A percentile compares a stretch with the other conserved stretches of the same genome.
These are phyloP conservation scores for Dione juno DNA, from an alignment of 2,888 invertebrate species.

Conservation along the genomic window DNA sequence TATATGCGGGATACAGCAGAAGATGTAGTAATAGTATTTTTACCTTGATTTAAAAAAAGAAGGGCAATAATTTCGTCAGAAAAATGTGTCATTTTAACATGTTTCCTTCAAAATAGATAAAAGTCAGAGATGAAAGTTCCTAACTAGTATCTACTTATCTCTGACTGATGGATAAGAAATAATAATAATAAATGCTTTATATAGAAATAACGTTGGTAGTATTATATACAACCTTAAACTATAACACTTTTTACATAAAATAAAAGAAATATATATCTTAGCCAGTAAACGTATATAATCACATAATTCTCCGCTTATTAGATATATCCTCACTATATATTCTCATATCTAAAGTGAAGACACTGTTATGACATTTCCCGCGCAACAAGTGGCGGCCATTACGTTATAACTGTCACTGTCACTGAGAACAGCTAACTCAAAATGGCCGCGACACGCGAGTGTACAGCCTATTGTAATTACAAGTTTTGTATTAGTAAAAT, in stretches of 20 bases:
- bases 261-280: too few species aligned
- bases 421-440: conserved; percentile 61
- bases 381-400: conserved; percentile 52
- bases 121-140: too few species aligned
- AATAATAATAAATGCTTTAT: neutral
- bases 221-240: too few species aligned
- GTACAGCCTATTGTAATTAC: conserved; percentile 57
- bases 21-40: too few species aligned
- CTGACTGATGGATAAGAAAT: too few species aligned
- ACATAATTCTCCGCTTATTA: conserved; percentile 20
- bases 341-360: conserved; percentile 39
- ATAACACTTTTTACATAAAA: too few species aligned
- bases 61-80: too few species aligned
- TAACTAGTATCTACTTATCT: too few species aligned
- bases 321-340: conserved; percentile 14
- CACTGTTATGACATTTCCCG: conserved; percentile 46
- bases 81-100: too few species aligned
- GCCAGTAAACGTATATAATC: neutral
- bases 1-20: too few species aligned
- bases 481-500: conserved; percentile 43
- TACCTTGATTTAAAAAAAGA: too few species aligned
- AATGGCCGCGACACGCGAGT: conserved; percentile 67
- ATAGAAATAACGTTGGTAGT: neutral
- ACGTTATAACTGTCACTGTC: conserved; percentile 52
- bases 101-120: too few species aligned